These are phyloP conservation scores for Tetramorium parvispinum DNA, from an alignment of 1,140 invertebrate genomes.

Conservation along the genomic window DNA sequence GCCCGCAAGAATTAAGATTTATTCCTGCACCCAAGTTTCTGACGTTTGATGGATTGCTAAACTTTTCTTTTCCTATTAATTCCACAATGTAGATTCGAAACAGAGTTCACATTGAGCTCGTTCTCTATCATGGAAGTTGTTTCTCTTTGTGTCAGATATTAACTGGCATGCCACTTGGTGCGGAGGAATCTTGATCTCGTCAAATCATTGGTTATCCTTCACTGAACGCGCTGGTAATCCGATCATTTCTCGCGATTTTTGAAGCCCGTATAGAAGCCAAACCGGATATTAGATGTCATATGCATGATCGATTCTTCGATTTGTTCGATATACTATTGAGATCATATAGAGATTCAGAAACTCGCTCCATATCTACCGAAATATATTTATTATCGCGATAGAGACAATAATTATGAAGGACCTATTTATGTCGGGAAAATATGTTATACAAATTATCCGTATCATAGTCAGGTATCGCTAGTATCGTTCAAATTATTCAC, in stretches of 20 bases:
- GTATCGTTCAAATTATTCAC: background rate
- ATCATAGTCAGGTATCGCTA: background rate
- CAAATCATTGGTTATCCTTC: slow-evolving; percentile 17
- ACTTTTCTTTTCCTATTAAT: background rate
- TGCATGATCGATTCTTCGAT: slow-evolving; percentile 27
- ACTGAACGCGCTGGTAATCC: background rate
- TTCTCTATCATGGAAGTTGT: background rate
- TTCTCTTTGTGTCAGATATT: background rate
- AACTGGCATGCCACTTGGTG: background rate
- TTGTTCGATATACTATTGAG: slow-evolving; percentile 10
- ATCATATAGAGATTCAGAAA: background rate
- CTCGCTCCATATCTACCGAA: background rate
- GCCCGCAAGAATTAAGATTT: background rate
- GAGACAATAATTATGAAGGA: background rate
- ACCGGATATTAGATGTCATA: slow-evolving; percentile 11
- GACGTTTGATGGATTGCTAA: background rate
- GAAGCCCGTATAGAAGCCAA: background rate
- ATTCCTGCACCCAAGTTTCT: background rate
- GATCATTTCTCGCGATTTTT: slow-evolving; percentile 12
- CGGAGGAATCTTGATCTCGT: background rate
- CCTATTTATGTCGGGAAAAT: background rate
- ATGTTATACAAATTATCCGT: background rate
- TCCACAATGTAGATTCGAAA: background rate
- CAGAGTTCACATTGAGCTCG: background rate
- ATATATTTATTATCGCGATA: background rate